Conservation (phyloP, 2,797 vertebrate genomes). For the Tympanoctomys barrerae region DNA sequence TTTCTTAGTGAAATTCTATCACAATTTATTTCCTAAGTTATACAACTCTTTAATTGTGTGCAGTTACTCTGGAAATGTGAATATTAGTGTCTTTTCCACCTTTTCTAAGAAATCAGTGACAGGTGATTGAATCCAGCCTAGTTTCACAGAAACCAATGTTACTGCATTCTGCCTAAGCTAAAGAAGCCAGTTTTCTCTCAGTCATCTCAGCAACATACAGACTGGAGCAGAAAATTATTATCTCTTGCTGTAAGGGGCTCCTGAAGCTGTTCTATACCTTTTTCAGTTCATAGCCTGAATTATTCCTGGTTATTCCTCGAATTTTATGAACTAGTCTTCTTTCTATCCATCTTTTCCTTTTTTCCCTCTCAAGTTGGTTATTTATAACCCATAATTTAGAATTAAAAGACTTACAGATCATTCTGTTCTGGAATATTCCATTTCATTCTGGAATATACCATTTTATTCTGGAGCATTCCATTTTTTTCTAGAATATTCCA, state of each 20-base stretch:
- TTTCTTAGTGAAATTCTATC: neutral
- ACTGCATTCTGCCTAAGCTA: too few relatives aligned
- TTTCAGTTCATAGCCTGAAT: neutral
- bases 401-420: neutral
- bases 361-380: neutral
- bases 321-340: neutral
- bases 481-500: neutral
- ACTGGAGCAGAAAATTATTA: neutral
- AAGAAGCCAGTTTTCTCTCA: accelerated
- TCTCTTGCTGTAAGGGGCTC: neutral
- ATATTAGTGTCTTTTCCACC: neutral
- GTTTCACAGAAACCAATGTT: too few relatives aligned
- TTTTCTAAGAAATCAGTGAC: neutral
- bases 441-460: too few relatives aligned
- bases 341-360: neutral
- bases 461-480: too few relatives aligned
- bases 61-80: neutral
- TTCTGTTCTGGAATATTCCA: too few relatives aligned
- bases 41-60: too few relatives aligned
- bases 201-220: neutral
- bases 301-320: neutral
- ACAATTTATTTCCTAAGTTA: too few relatives aligned
- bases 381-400: neutral
- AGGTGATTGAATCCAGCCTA: accelerated
- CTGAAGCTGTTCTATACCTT: neutral